These are phyloP conservation scores for Anadara kagoshimensis DNA, from an alignment of 1,140 invertebrate species.

Conservation along the genomic window DNA sequence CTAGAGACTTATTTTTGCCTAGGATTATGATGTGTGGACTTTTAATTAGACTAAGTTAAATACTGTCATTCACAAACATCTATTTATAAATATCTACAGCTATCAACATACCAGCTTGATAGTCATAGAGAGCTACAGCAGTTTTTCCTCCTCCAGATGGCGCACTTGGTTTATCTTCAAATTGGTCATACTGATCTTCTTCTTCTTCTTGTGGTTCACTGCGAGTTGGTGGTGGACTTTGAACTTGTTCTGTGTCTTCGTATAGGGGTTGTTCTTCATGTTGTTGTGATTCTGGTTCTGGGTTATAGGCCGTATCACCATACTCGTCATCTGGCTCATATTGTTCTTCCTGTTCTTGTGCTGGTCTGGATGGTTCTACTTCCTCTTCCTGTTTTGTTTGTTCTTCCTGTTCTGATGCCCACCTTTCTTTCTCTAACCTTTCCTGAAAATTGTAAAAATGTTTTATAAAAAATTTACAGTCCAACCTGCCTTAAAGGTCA, in stretches of 20 bases:
- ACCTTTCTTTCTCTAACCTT: slow-evolving; percentile 53
- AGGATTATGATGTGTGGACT: too few species aligned
- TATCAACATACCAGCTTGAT: slow-evolving; percentile 83
- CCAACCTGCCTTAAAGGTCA: too few species aligned
- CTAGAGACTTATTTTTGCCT: too few species aligned
- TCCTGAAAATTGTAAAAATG: slow-evolving; percentile 26
- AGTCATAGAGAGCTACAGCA: slow-evolving; percentile 92
- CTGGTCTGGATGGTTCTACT: slow-evolving; percentile 34
- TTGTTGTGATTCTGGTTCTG: neutral
- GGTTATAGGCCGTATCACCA: slow-evolving; percentile 19
- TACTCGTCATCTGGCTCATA: slow-evolving; percentile 24
- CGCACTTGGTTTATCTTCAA: neutral
- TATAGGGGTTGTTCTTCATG: slow-evolving; percentile 9
- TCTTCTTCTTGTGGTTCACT: slow-evolving; percentile 1
- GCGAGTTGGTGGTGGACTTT: slow-evolving; percentile 4
- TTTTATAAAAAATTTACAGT: neutral
- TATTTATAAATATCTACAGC: too few species aligned
- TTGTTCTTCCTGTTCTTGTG: neutral
- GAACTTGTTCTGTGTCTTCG: slow-evolving; percentile 15
- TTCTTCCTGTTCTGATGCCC: slow-evolving; percentile 56
- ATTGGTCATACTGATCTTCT: slow-evolving; percentile 16
- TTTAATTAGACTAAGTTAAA: too few species aligned
- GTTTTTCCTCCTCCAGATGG: slow-evolving; percentile 76
- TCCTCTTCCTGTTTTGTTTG: slow-evolving; percentile 33
- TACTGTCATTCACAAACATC: too few species aligned